Percentiles rank a stretch among this genome's conserved stretches.
phyloP scores from a whole-genome alignment of 2,797 vertebrate species.

The Enteromius anoplus region DNA sequence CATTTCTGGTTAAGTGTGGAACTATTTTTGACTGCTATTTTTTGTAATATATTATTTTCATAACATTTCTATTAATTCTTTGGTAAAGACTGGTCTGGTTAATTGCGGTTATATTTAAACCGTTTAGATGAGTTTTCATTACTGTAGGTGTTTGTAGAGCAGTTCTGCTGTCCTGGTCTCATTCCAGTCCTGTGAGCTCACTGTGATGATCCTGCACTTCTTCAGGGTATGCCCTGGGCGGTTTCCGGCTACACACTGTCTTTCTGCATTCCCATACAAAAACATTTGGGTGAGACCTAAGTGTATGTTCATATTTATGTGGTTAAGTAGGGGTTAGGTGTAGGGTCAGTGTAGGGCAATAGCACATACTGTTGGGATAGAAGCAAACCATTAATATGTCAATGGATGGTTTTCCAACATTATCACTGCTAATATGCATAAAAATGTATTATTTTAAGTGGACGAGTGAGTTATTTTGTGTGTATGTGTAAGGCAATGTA shows the following conservation, averaged over 20 bases:
- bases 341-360: too few species aligned
- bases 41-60: not conserved
- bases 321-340: too few species aligned
- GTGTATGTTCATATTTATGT: too few species aligned
- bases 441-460: not conserved
- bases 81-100: not conserved
- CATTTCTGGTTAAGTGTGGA: not conserved
- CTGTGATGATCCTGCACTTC: constrained; percentile 35
- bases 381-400: not conserved
- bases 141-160: constrained; percentile 32
- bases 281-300: not conserved
- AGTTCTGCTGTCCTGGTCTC: constrained; percentile 41
- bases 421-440: not conserved
- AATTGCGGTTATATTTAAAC: not conserved
- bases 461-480: not conserved
- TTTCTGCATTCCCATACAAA: constrained; percentile 17
- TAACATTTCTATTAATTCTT: not conserved
- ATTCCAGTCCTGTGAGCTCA: constrained; percentile 49
- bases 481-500: too few species aligned
- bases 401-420: not conserved
- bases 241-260: not conserved
- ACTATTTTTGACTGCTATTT: not conserved
- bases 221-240: constrained; percentile 8
- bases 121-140: not conserved
- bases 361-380: too few species aligned